These are phyloP conservation scores for Trisateles emortualis DNA, from an alignment of 2,888 invertebrate genomes.

Conservation along the genomic window DNA sequence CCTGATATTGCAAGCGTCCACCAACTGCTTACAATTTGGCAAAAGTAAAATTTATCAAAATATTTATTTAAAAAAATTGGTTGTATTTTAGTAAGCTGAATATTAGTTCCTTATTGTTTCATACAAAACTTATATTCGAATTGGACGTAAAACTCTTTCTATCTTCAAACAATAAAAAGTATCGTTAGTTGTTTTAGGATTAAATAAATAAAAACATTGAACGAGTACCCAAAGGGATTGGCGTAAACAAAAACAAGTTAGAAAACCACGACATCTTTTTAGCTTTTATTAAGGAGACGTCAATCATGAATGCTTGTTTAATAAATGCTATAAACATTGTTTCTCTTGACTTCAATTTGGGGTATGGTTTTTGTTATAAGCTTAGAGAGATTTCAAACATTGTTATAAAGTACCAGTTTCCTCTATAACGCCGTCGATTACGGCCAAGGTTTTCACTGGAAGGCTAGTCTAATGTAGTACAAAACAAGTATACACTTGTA, in stretches of 20 bases:
- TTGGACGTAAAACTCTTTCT: slow-evolving; percentile 18
- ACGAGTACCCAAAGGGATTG: slow-evolving; percentile 31
- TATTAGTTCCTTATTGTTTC: neutral
- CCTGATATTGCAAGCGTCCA: too few relatives aligned
- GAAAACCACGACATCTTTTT: slow-evolving; percentile 49
- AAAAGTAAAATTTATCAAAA: too few relatives aligned
- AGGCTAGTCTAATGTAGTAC: too few relatives aligned
- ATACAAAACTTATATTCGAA: neutral
- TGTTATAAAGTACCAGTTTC: neutral
- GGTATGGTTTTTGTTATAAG: slow-evolving; percentile 36
- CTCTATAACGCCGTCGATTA: too few relatives aligned
- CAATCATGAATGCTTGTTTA: slow-evolving; percentile 72
- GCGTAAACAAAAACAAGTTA: slow-evolving; percentile 55
- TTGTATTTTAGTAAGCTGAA: too few relatives aligned
- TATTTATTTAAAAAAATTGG: too few relatives aligned
- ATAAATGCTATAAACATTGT: slow-evolving; percentile 75
- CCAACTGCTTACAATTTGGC: too few relatives aligned
- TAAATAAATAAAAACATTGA: slow-evolving; percentile 45
- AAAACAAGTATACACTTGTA: too few relatives aligned
- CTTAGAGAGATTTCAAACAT: slow-evolving; percentile 26
- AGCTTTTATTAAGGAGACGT: slow-evolving; percentile 71
- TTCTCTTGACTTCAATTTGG: slow-evolving; percentile 58
- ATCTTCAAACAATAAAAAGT: slow-evolving; percentile 26
- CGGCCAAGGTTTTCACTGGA: too few relatives aligned
- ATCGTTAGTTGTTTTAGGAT: slow-evolving; percentile 39